Evolutionary conservation across 2,888 invertebrate species (phyloP).

Genomic region (Drosophila neotestacea): DNA sequence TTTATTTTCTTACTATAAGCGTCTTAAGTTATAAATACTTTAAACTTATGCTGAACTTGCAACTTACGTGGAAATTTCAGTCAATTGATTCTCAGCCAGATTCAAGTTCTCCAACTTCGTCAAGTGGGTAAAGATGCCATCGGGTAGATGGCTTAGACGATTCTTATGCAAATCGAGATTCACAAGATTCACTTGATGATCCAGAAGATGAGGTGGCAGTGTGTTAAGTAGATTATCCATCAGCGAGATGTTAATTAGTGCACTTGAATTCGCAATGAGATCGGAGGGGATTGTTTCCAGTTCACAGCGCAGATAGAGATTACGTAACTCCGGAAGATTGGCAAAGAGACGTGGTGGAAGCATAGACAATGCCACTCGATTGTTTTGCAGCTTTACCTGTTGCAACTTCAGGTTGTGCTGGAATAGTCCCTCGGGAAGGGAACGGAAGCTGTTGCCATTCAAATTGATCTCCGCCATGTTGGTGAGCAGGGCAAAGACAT

Average conservation of each 20-base stretch:
- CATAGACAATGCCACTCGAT: constrained; percentile 87
- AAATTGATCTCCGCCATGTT: constrained; percentile 89
- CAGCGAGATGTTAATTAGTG: constrained; percentile 88
- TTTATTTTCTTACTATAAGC: too few relatives aligned
- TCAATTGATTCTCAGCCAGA: constrained; percentile 88
- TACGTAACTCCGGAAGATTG: constrained; percentile 87
- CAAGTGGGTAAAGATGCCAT: constrained; percentile 87
- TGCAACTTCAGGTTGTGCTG: constrained; percentile 86
- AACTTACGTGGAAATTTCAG: constrained; percentile 86
- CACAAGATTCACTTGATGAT: constrained; percentile 87
- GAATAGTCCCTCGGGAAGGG: constrained; percentile 88
- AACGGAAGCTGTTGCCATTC: constrained; percentile 88
- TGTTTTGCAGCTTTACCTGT: constrained; percentile 87
- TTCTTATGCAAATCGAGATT: constrained; percentile 89
- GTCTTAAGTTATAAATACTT: too few relatives aligned
- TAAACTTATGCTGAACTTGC: too few relatives aligned
- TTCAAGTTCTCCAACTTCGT: constrained; percentile 87
- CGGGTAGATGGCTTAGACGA: constrained; percentile 87
- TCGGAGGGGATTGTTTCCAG: constrained; percentile 87
- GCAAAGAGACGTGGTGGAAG: constrained; percentile 88
- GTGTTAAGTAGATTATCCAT: constrained; percentile 87
- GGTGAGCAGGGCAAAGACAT: constrained; percentile 88
- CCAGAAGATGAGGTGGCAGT: constrained; percentile 88
- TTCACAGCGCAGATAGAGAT: constrained; percentile 87
- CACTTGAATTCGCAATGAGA: constrained; percentile 87